phyloP scores from a whole-genome alignment of 2,113 vertebrate genomes.

The Patagioenas fasciata region DNA sequence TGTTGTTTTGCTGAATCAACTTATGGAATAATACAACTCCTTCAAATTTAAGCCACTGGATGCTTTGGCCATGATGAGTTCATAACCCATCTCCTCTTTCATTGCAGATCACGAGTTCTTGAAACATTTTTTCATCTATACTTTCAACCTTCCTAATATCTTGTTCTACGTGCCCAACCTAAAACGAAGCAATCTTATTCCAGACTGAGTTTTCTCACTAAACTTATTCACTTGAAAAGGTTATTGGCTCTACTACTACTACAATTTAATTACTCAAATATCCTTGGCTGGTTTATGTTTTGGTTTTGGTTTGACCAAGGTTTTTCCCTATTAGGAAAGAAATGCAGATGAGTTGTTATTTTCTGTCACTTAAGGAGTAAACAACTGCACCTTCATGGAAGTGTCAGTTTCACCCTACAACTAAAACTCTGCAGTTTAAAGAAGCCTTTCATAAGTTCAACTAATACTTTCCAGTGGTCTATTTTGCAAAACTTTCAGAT shows the following conservation, averaged over 20 bases:
- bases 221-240: neutral
- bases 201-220: neutral
- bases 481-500: neutral
- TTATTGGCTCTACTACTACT: neutral
- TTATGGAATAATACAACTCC: conserved; percentile 4
- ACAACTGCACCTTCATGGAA: neutral
- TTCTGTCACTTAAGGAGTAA: neutral
- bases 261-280: neutral
- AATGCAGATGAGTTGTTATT: neutral
- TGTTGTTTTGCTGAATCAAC: conserved; percentile 18
- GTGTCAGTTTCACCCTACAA: neutral
- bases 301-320: neutral
- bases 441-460: neutral
- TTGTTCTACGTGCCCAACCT: neutral
- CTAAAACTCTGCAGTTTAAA: neutral
- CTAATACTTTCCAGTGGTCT: neutral
- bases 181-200: neutral
- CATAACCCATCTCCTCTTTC: neutral
- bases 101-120: neutral
- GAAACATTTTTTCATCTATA: neutral
- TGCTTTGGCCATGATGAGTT: neutral
- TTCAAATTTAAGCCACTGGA: neutral
- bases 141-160: neutral
- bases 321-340: neutral
- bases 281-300: neutral